These are phyloP conservation scores for Calycopis cecrops DNA, from an alignment of 1,140 invertebrate species.

Conservation along the genomic window DNA sequence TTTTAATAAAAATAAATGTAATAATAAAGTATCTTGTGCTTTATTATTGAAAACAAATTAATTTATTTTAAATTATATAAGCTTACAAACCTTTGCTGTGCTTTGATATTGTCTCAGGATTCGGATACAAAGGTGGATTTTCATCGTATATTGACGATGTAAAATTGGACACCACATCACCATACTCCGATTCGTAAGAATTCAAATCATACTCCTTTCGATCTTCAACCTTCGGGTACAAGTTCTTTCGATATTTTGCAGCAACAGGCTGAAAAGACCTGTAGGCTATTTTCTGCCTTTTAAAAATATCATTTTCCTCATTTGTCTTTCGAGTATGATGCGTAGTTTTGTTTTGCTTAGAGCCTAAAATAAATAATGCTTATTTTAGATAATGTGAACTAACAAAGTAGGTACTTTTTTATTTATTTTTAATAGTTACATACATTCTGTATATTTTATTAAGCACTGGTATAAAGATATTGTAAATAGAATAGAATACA, in stretches of 20 bases:
- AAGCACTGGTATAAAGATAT: constrained; percentile 21
- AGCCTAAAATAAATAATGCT: constrained; percentile 34
- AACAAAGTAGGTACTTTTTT: not conserved
- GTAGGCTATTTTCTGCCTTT: constrained; percentile 48
- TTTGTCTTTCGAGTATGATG: constrained; percentile 47
- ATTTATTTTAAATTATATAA: not conserved
- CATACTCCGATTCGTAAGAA: constrained; percentile 61
- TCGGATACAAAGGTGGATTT: constrained; percentile 64
- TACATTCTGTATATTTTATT: constrained; percentile 22
- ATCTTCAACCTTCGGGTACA: constrained; percentile 51
- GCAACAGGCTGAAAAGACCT: constrained; percentile 57
- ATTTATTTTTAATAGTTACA: not conserved
- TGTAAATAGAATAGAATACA: constrained; percentile 15
- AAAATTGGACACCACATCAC: constrained; percentile 60
- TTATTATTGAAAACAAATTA: not conserved
- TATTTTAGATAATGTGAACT: not conserved
- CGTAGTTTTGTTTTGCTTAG: constrained; percentile 48
- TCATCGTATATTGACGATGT: constrained; percentile 66
- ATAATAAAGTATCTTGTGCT: constrained; percentile 7
- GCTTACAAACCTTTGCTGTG: constrained; percentile 45
- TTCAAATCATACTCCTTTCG: constrained; percentile 58
- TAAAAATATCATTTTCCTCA: constrained; percentile 42
- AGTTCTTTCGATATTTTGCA: constrained; percentile 48
- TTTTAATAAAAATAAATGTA: constrained; percentile 13
- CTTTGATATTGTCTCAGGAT: constrained; percentile 52